Percentiles rank a stretch among this genome's conserved stretches.
phyloP scores from a whole-genome alignment of 2,888 invertebrate species.

The Dicyrtoma fusca region DNA sequence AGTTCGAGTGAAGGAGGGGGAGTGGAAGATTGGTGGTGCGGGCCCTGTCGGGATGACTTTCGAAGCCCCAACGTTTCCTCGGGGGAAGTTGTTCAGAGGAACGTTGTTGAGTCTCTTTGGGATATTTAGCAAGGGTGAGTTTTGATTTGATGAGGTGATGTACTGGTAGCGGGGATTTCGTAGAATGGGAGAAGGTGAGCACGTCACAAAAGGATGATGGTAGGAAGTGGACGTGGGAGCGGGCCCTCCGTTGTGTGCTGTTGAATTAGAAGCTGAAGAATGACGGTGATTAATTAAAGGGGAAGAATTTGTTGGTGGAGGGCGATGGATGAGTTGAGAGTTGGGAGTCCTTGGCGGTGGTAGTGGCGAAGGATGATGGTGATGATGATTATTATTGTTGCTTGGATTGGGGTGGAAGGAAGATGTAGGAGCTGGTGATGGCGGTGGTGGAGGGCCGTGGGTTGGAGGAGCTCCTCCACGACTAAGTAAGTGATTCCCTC shows the following conservation, averaged over 20 bases:
- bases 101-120: conserved; percentile 25
- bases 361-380: conserved; percentile 33
- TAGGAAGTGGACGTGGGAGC: too few species aligned
- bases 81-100: conserved; percentile 14
- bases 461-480: not conserved
- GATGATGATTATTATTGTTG: conserved; percentile 23
- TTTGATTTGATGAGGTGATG: conserved; percentile 56
- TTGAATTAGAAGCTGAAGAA: not conserved
- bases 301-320: conserved; percentile 42
- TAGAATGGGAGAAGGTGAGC: conserved; percentile 54
- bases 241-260: conserved; percentile 29
- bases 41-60: not conserved
- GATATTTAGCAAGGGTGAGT: conserved; percentile 52
- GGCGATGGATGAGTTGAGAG: conserved; percentile 38
- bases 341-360: conserved; percentile 19
- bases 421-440: conserved; percentile 25
- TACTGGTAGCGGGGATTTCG: conserved; percentile 56
- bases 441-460: conserved; percentile 17
- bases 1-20: conserved; percentile 3
- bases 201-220: conserved; percentile 37
- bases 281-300: conserved; percentile 54
- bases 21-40: conserved; percentile 3
- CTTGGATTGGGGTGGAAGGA: conserved; percentile 13
- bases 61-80: conserved; percentile 14
- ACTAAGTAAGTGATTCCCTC: conserved; percentile 46